Evolutionary conservation across 2,888 invertebrate species (phyloP).

Genomic region (Ceraclea dissimilis): DNA sequence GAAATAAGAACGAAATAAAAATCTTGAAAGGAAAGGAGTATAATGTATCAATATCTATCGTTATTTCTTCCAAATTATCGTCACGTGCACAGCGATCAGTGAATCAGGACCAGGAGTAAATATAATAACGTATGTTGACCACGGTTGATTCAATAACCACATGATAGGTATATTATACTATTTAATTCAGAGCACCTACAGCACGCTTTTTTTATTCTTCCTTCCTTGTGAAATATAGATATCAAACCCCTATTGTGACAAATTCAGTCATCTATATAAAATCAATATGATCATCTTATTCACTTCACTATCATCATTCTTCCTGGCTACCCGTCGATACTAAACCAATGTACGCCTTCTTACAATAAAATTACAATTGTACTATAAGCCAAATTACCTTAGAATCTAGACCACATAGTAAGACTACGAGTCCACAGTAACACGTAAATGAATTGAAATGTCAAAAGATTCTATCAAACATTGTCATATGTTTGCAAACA

Average conservation of each 20-base stretch:
- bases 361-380: neutral
- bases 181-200: neutral
- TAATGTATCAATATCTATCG: too few species aligned
- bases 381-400: constrained; percentile 14
- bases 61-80: too few species aligned
- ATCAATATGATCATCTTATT: too few species aligned
- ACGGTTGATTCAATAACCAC: too few species aligned
- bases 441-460: constrained; percentile 20
- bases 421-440: neutral
- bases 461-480: constrained; percentile 22
- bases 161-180: too few species aligned
- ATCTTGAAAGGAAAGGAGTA: too few species aligned
- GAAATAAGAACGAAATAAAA: too few species aligned
- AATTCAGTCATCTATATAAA: neutral
- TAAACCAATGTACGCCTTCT: neutral
- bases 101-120: too few species aligned
- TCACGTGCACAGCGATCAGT: too few species aligned
- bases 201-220: neutral
- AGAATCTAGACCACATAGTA: constrained; percentile 18
- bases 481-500: constrained; percentile 24
- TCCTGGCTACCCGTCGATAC: too few species aligned
- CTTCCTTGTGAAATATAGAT: neutral
- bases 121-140: too few species aligned
- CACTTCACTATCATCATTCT: too few species aligned
- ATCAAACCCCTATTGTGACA: neutral